phyloP scores from a whole-genome alignment of 2,797 vertebrate species.

The Tachyglossus aculeatus region DNA sequence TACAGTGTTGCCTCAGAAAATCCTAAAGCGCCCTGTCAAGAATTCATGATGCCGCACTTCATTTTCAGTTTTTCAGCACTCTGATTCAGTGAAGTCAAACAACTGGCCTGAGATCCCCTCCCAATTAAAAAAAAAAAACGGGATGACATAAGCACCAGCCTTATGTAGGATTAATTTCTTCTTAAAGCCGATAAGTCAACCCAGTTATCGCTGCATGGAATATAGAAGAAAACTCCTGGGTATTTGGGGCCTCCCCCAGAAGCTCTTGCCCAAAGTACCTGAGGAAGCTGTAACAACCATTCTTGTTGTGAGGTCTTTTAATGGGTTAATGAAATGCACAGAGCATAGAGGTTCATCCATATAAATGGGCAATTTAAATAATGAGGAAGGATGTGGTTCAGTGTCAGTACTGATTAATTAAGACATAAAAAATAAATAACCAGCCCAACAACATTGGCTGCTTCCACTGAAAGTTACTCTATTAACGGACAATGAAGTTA shows the following conservation, averaged over 20 bases:
- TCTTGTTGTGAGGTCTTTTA: conserved; percentile 80
- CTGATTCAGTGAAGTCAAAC: no score
- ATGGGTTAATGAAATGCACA: conserved; percentile 89
- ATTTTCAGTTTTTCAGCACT: no score
- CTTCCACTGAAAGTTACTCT: conserved; percentile 73
- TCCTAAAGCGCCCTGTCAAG: no score
- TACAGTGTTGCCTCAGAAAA: no score
- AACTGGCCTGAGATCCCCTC: no score
- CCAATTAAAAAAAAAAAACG: no score
- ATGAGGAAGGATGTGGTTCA: conserved; percentile 91
- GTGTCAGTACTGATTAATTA: conserved; percentile 94
- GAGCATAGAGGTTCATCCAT: conserved; percentile 82
- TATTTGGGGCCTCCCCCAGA: neutral
- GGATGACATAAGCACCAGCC: no score
- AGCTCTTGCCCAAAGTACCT: conserved; percentile 73
- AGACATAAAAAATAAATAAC: conserved; percentile 85
- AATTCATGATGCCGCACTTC: no score
- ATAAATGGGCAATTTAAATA: conserved; percentile 95
- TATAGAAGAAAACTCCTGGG: no score
- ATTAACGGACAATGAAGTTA: conserved; percentile 77
- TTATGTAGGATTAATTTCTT: no score
- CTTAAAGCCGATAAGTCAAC: no score
- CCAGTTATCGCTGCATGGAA: no score
- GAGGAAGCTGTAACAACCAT: conserved; percentile 52
- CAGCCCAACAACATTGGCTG: conserved; percentile 71